Conservation (phyloP, 2,113 vertebrate genomes). For the Osmerus eperlanus region DNA sequence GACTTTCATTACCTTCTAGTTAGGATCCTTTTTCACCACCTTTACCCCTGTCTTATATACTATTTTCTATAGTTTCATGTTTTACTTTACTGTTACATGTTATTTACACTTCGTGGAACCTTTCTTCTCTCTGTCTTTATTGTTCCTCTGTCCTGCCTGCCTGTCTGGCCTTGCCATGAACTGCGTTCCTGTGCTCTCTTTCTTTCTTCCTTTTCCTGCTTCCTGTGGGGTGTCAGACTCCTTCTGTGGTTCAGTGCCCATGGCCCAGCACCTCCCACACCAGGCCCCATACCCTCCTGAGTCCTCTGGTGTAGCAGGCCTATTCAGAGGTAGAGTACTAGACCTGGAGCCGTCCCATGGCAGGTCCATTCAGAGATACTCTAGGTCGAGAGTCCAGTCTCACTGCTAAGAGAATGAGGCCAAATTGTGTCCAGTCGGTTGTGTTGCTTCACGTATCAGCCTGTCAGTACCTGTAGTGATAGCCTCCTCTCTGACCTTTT, state of each 20-base stretch:
- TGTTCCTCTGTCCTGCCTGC: slow-evolving; percentile 41
- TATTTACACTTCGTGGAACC: slow-evolving; percentile 3
- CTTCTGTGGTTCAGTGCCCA: slow-evolving; percentile 84
- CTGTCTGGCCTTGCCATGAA: slow-evolving; percentile 51
- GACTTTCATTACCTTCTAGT: slow-evolving; percentile 20
- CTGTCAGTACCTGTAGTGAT: neutral
- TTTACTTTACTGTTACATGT: neutral
- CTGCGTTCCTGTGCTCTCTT: slow-evolving; percentile 41
- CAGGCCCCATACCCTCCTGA: slow-evolving; percentile 83
- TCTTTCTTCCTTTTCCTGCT: slow-evolving; percentile 44
- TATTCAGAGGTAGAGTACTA: slow-evolving; percentile 86
- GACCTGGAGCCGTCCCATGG: slow-evolving; percentile 28
- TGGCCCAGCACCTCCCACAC: slow-evolving; percentile 79
- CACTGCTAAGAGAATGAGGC: no score
- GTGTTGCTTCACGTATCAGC: neutral
- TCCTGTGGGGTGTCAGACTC: slow-evolving; percentile 80
- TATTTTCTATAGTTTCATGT: slow-evolving; percentile 14
- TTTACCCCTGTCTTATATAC: slow-evolving; percentile 19
- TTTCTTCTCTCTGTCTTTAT: slow-evolving; percentile 40
- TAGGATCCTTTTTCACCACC: slow-evolving; percentile 16
- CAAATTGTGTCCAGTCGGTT: no score
- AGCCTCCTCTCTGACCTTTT: slow-evolving; percentile 9
- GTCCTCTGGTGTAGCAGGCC: slow-evolving; percentile 85
- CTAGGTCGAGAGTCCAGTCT: no score
- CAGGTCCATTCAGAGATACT: slow-evolving; percentile 15